Percentiles rank a stretch among this genome's conserved stretches.
phyloP scores from a whole-genome alignment of 2,113 vertebrate genomes.

The Forbesichthys agassizii region DNA sequence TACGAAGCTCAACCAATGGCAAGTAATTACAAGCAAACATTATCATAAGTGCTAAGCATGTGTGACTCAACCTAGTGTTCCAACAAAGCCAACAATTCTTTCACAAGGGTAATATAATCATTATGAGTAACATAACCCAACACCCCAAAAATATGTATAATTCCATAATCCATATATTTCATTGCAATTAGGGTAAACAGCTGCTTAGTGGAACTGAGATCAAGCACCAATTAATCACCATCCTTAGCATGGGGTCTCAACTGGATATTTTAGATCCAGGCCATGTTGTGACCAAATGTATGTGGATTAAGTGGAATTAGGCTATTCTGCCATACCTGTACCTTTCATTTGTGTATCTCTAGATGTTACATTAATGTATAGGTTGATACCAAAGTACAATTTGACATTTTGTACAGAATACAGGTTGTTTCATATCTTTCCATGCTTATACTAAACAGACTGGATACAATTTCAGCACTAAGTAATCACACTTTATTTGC shows the following conservation, averaged over 20 bases:
- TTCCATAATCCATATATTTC: too few species aligned
- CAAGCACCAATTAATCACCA: not conserved
- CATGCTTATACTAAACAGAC: not conserved
- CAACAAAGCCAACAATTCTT: not conserved
- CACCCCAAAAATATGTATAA: too few species aligned
- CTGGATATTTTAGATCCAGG: constrained; percentile 1
- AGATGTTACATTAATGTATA: not conserved
- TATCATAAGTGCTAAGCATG: not conserved
- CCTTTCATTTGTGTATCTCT: not conserved
- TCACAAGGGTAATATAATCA: not conserved
- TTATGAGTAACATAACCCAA: too few species aligned
- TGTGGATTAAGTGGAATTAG: too few species aligned
- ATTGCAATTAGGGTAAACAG: not conserved
- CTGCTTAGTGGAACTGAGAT: not conserved
- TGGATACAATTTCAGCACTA: not conserved
- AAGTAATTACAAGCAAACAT: not conserved
- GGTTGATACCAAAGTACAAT: too few species aligned
- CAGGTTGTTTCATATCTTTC: not conserved
- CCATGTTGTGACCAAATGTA: not conserved
- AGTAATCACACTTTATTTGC: not conserved
- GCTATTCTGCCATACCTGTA: not conserved
- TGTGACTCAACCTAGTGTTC: not conserved
- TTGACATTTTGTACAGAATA: too few species aligned
- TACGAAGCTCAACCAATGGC: too few species aligned
- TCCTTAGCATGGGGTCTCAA: not conserved